Base-by-base conservation (phyloP, 2,797 vertebrate genomes). In the Rhinichthys osculus region DNA sequence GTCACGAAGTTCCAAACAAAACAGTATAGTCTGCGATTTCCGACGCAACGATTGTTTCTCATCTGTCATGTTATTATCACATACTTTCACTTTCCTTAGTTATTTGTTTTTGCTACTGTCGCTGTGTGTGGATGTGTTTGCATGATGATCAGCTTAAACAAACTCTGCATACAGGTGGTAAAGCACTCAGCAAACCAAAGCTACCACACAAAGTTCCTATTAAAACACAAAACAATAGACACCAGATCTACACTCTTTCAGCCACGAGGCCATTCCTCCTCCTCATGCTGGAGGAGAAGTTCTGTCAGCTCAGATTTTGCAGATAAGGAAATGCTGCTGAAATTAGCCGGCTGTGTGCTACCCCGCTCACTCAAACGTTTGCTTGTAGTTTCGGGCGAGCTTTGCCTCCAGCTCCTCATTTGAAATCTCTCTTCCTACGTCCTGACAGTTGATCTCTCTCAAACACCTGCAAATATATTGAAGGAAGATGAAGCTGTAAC, bases 321-420 rank as follows among this genome's bases (percentile, higher is more conserved):
- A 81, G 84, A 88, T 59, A 84, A 78, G 80, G 70, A 85, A 87
- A 86, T 87, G 80, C 23, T 57, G 64, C 74, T 87, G 81, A 89
- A 89, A 54, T 72, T 83, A 73, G 86, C 81, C 47, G 66, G 14
- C 50, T 38, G 67, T 64, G 62, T 73, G 67, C 74, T 78, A 59
- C 69, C 81, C 64, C 1, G 17, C 81, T 87, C 67, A 78, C 59
- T 38, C 72, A 78, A 87, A 87, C 62, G 66, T 79, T 81, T 83
- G 38, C 80, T 78, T 81, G 71, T 47, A 79, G 52, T 76, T 87
- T 73, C 74, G 38, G 79, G 40, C 5, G 8, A 59, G 67, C 66
- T 79, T 86, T 70, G 79, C 77, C 76, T 76, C 54, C 73, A 67
- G 73, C 78, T 83, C 35, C 17, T 86, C 4, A 3, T 78, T 50